These are phyloP conservation scores for Triops longicaudatus DNA, from an alignment of 1,140 invertebrate genomes.

Conservation along the genomic window DNA sequence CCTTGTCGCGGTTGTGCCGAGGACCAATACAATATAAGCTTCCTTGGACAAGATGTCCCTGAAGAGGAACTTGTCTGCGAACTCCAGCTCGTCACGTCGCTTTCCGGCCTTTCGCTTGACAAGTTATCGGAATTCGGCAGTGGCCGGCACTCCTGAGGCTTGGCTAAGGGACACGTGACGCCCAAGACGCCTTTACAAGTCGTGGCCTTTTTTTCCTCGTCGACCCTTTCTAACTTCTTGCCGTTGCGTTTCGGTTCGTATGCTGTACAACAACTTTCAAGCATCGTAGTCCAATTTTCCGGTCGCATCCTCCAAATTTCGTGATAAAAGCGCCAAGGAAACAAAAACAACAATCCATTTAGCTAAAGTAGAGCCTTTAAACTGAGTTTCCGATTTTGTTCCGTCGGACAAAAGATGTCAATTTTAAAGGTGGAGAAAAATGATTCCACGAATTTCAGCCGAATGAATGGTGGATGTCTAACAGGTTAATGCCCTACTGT, in stretches of 20 bases:
- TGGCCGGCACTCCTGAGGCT: not conserved
- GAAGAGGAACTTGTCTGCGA: not conserved
- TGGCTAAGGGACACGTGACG: not conserved
- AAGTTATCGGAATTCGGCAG: slow-evolving; percentile 6
- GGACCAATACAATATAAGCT: not conserved
- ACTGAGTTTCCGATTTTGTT: too few relatives aligned
- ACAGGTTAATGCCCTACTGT: too few relatives aligned
- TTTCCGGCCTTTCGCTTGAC: slow-evolving; percentile 4
- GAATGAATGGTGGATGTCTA: too few relatives aligned
- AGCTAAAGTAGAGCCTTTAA: too few relatives aligned
- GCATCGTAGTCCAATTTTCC: not conserved
- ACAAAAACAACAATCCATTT: too few relatives aligned
- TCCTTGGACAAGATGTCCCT: not conserved
- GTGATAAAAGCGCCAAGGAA: not conserved
- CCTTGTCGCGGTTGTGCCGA: not conserved
- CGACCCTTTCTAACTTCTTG: not conserved
- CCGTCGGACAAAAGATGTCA: too few relatives aligned
- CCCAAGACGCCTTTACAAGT: not conserved
- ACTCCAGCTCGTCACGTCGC: not conserved
- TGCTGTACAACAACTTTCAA: not conserved
- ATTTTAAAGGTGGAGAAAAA: too few relatives aligned
- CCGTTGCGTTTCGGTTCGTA: not conserved
- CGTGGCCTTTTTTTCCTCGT: not conserved
- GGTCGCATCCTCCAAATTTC: not conserved
- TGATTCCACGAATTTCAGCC: too few relatives aligned